Evolutionary conservation across 1,140 invertebrate species (phyloP).

Genomic region (Drosophila repletoides): DNA sequence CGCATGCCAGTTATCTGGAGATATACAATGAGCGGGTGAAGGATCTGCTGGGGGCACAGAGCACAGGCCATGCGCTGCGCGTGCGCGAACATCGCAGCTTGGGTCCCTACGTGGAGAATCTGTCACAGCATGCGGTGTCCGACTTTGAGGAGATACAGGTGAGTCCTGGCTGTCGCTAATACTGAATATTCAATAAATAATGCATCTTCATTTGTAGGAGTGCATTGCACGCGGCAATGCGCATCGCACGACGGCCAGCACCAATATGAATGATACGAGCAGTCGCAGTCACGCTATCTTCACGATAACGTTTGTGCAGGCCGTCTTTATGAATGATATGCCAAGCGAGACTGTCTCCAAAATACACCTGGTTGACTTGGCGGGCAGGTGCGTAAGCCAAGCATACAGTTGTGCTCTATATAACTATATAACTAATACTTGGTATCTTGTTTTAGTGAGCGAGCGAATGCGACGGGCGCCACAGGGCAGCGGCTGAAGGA

Average conservation of each 20-base stretch:
- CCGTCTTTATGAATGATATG: slow-evolving; percentile 91
- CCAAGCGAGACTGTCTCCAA: slow-evolving; percentile 94
- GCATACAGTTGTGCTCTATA: slow-evolving; percentile 51
- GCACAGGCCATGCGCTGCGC: slow-evolving; percentile 88
- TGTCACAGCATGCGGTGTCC: slow-evolving; percentile 92
- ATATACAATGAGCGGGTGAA: slow-evolving; percentile 96
- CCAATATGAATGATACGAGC: slow-evolving; percentile 93
- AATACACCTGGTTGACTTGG: slow-evolving; percentile 94
- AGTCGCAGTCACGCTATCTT: slow-evolving; percentile 98
- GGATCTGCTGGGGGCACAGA: slow-evolving; percentile 90
- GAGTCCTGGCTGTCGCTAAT: not conserved
- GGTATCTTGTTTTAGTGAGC: slow-evolving; percentile 86
- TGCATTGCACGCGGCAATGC: slow-evolving; percentile 90
- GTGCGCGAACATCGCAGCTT: slow-evolving; percentile 95
- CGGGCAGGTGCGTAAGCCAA: slow-evolving; percentile 87
- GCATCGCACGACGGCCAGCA: slow-evolving; percentile 91
- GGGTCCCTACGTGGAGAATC: slow-evolving; percentile 96
- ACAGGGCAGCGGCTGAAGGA: slow-evolving; percentile 94
- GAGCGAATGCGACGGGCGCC: slow-evolving; percentile 93
- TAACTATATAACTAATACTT: slow-evolving; percentile 13
- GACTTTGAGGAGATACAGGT: slow-evolving; percentile 93
- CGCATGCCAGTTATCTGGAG: slow-evolving; percentile 93
- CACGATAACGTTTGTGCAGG: slow-evolving; percentile 94
- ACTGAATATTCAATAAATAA: not conserved
- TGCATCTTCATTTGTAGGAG: slow-evolving; percentile 83